phyloP scores from a whole-genome alignment of 2,888 invertebrate species.

The Yponomeuta plumbellus region DNA sequence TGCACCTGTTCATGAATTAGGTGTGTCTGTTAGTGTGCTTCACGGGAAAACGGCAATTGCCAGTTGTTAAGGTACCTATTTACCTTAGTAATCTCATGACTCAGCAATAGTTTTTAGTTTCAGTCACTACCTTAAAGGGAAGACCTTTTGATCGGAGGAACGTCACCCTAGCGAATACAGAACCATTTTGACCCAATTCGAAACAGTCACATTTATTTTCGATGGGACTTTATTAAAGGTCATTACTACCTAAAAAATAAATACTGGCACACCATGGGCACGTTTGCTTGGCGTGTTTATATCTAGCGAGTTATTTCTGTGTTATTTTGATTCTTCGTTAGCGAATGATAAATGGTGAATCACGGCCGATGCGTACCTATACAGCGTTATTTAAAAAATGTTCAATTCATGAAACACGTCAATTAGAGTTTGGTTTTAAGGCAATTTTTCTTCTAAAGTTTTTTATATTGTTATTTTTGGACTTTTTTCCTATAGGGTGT shows the following conservation, averaged over 20 bases:
- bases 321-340: conserved; percentile 3
- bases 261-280: neutral
- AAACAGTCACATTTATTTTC: too few relatives aligned
- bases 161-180: too few relatives aligned
- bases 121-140: too few relatives aligned
- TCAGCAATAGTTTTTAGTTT: too few relatives aligned
- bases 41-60: neutral
- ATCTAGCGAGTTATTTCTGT: neutral
- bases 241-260: too few relatives aligned
- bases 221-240: too few relatives aligned
- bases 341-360: conserved; percentile 2
- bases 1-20: neutral
- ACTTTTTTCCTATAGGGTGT: too few relatives aligned
- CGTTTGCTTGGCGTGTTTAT: neutral
- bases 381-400: too few relatives aligned
- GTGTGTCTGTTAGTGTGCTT: neutral
- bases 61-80: neutral
- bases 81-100: neutral
- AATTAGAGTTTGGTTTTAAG: neutral
- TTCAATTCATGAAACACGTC: neutral
- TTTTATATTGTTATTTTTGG: too few relatives aligned
- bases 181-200: too few relatives aligned
- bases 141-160: too few relatives aligned
- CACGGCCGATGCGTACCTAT: neutral
- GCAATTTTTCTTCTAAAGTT: too few relatives aligned